These are phyloP conservation scores for Diplodus puntazzo DNA, from an alignment of 2,797 vertebrate species.

Conservation along the genomic window DNA sequence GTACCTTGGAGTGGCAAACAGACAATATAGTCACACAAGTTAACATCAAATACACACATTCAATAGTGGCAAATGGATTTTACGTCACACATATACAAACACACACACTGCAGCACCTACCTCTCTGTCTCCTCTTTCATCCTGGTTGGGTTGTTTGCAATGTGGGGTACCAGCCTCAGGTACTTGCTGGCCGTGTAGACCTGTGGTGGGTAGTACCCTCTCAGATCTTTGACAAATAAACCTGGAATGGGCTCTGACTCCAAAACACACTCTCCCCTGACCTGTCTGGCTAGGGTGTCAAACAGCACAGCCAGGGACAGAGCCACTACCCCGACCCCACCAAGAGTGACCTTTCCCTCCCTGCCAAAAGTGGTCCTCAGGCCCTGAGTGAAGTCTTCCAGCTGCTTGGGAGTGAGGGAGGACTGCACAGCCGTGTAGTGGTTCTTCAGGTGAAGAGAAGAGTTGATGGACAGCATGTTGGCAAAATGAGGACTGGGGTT, in stretches of 20 bases:
- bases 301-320: conserved; percentile 55
- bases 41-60: background rate
- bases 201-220: conserved; percentile 20
- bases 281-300: conserved; percentile 46
- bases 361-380: conserved; percentile 54
- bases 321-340: conserved; percentile 41
- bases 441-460: conserved; percentile 33
- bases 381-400: conserved; percentile 45
- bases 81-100: background rate
- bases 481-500: conserved; percentile 6
- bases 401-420: conserved; percentile 40
- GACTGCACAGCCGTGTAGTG: conserved; percentile 44
- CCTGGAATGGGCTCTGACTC: conserved; percentile 28
- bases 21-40: background rate
- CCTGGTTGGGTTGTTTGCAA: conserved; percentile 52
- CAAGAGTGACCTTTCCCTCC: conserved; percentile 36
- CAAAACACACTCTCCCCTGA: conserved; percentile 24
- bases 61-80: background rate
- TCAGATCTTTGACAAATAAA: conserved; percentile 37
- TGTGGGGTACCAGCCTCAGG: conserved; percentile 51
- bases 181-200: conserved; percentile 39
- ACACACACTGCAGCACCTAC: conserved; percentile 11
- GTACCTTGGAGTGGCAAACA: conserved; percentile 14
- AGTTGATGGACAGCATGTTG: conserved; percentile 40
- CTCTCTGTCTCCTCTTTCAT: conserved; percentile 48